A percentile compares a stretch with the other conserved stretches of the same genome.
phyloP scores from a whole-genome alignment of 2,797 vertebrate genomes.

The Argentina silus region DNA sequence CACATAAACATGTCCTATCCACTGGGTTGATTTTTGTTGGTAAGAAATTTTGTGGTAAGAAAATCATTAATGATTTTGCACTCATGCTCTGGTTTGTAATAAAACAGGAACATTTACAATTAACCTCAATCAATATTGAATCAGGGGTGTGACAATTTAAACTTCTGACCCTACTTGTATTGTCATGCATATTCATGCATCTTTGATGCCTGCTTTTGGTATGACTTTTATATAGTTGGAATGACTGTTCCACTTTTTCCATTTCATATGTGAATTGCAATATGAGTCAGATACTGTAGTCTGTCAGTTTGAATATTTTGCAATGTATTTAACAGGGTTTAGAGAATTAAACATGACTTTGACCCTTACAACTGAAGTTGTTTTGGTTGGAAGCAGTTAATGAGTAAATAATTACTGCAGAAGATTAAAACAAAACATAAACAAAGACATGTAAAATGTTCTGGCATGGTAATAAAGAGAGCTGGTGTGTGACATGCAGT shows the following conservation, averaged over 20 bases:
- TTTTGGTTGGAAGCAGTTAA: neutral
- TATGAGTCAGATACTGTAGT: neutral
- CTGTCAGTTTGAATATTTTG: neutral
- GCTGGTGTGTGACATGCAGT: neutral
- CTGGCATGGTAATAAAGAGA: neutral
- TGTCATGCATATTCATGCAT: too few species aligned
- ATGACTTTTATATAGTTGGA: too few species aligned
- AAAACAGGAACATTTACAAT: too few species aligned
- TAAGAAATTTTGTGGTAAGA: too few species aligned
- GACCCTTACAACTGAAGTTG: neutral
- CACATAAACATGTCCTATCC: too few species aligned
- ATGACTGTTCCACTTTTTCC: neutral
- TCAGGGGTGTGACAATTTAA: too few species aligned
- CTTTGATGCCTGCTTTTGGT: too few species aligned
- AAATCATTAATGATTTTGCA: too few species aligned
- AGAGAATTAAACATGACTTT: neutral
- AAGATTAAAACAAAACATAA: neutral
- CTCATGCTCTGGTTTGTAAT: too few species aligned
- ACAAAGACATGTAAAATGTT: neutral
- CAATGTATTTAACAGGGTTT: neutral
- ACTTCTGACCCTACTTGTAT: too few species aligned
- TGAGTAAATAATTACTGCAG: neutral
- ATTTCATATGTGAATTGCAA: constrained; percentile 3
- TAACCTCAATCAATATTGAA: too few species aligned
- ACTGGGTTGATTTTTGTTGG: too few species aligned